Evolutionary conservation across 1,140 invertebrate species (phyloP), one percentile per base, ranked within the genome.

Genomic region (Trichonephila inaurata): DNA sequence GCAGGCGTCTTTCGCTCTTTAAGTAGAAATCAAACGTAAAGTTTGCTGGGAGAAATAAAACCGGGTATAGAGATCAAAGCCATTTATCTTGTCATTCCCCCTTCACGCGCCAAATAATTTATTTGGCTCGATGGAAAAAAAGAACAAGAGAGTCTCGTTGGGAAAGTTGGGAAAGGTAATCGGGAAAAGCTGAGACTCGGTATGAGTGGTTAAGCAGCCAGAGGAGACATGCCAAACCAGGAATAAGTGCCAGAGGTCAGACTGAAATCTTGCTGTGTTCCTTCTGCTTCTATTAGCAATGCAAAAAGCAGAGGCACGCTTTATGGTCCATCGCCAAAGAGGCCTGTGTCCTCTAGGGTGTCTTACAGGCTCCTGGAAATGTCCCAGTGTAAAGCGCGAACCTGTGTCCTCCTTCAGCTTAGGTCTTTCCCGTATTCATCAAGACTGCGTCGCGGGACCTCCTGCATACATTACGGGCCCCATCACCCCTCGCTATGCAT

Each of bases 231-330:
- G 60, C 60, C 83, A 69, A 87, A 92, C 81, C 91, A 87, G 62
- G 66, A 92, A 87, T 86, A 66, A 87, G 81, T 44, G 81, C 60
- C 82, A 87, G 91, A 92, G 91, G 91, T 92, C 91, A 92, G 82
- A 77, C 58, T 72, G 44, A 40, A 87, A 92, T 92, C 91, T 92
- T 66, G 81, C 82, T 85, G 24, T 64, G 88, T 33, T 44, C 64
- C 64, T 89, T 72, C 88, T 85, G 83, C 82, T 92, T 92, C 91
- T 92, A 92, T 92, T 92, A 92, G 91, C 83, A 64, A 92, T 92
- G 92, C 92, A 93, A 93, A 93, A 93, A 93, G 92, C 92, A 64
- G 66, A 88, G 92, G 85, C 92, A 64, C n/a, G 33, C 92, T 93
- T 93, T 93, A 93, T 93, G 72, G 92, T 89, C 92, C 92, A 89